These are phyloP conservation scores for Ochlodes sylvanus DNA, from an alignment of 2,888 invertebrate species.

Conservation along the genomic window DNA sequence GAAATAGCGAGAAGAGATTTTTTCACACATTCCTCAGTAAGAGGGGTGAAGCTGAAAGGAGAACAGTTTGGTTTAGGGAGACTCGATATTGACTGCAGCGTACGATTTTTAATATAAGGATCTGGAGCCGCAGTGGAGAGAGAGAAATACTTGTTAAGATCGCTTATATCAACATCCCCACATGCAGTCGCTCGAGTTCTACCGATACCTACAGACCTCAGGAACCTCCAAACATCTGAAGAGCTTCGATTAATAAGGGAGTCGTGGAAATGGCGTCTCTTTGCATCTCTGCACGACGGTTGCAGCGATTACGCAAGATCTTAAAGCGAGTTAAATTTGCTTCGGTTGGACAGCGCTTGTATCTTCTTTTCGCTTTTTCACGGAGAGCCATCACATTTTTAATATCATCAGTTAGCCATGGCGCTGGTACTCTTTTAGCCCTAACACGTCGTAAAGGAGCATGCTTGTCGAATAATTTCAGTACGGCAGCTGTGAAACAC, in stretches of 20 bases:
- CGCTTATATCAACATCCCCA: background rate
- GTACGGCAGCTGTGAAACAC: background rate
- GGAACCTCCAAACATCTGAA: constrained; percentile 12
- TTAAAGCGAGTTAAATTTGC: no score
- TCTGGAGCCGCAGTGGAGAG: no score
- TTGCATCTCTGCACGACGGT: background rate
- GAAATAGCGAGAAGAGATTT: no score
- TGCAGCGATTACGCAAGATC: background rate
- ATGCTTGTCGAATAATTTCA: background rate
- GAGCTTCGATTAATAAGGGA: background rate
- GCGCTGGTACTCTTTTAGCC: background rate
- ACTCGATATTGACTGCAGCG: no score
- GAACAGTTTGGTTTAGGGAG: no score
- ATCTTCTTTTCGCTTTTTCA: constrained; percentile 1
- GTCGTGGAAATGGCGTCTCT: constrained; percentile 10
- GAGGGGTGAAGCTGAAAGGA: no score
- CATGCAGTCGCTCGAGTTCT: background rate
- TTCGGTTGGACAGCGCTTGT: background rate
- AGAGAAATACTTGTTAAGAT: background rate
- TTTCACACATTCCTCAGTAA: no score
- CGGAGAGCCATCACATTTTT: background rate
- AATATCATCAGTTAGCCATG: constrained; percentile 1
- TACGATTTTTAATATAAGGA: no score
- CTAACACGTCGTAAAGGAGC: constrained; percentile 10
- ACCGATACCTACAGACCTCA: constrained; percentile 4